Percentiles rank a stretch among this genome's conserved stretches.
Evolutionary conservation across 2,888 invertebrate genomes (phyloP).

Genomic region (Xanthia togata): DNA sequence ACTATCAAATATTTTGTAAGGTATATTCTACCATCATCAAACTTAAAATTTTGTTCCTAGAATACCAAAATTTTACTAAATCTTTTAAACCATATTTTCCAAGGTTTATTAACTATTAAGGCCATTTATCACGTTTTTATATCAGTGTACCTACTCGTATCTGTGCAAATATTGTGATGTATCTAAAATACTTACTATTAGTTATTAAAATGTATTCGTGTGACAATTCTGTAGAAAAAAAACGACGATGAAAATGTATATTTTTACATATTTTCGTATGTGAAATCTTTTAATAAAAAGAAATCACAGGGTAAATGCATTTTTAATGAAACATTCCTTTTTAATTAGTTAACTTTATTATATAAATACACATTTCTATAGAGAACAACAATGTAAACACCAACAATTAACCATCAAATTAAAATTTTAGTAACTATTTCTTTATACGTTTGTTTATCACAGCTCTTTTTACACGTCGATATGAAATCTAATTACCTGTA

Average conservation of each 20-base stretch:
- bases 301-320: slow-evolving; percentile 66
- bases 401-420: slow-evolving; percentile 64
- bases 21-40: slow-evolving; percentile 1
- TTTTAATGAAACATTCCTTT: slow-evolving; percentile 67
- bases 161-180: slow-evolving; percentile 66
- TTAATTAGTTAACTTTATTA: slow-evolving; percentile 70
- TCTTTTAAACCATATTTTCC: slow-evolving; percentile 14
- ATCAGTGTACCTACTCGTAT: slow-evolving; percentile 62
- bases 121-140: slow-evolving; percentile 54
- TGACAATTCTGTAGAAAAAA: slow-evolving; percentile 66
- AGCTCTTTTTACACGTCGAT: slow-evolving; percentile 78
- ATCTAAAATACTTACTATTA: slow-evolving; percentile 56
- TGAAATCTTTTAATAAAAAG: slow-evolving; percentile 76
- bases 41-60: slow-evolving; percentile 46
- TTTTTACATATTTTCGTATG: slow-evolving; percentile 76
- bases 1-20: not conserved
- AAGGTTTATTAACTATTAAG: slow-evolving; percentile 41
- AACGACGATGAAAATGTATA: slow-evolving; percentile 70
- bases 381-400: slow-evolving; percentile 63
- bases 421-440: slow-evolving; percentile 62
- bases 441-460: slow-evolving; percentile 79
- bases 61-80: slow-evolving; percentile 44
- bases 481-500: slow-evolving; percentile 62
- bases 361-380: slow-evolving; percentile 70
- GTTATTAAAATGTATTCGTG: slow-evolving; percentile 59